Base-by-base conservation (phyloP, 2,797 vertebrate genomes). In the Tangara arthus region DNA sequence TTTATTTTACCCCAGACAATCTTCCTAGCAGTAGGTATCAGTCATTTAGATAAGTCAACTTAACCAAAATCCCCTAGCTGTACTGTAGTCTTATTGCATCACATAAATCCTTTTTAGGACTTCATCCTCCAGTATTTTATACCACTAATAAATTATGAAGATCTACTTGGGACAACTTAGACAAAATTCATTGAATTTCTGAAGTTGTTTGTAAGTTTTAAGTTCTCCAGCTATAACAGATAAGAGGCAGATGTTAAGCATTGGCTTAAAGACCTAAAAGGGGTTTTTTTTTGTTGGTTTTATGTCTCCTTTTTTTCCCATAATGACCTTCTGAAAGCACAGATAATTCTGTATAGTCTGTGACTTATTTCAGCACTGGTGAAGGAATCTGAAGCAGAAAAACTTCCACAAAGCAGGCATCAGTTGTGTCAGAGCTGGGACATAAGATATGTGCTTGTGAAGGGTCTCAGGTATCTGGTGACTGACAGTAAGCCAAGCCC, bases 41-140 rank as follows among this genome's bases (percentile, higher is more conserved):
- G 46, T 70, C 59, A 87, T 87, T 64, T 78, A 75, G 32, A 71
- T 79, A 82, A 91, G 32, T 16, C 47, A 89, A 78, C 63, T 73
- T 69, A 90, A 39, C 34, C 34, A 68, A 87, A 94, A 79, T 82
- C 70, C 71, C 66, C 71, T 82, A 52, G 28, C 71, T 87, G 46
- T 34, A 53, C 16, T 57, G 27, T 39, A 87, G 72, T 71, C 93
- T 82, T 87, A 87, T 75, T 32, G 32, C 41, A 49, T 47, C 34
- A 60, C 70, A 60, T 37, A 84, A 84, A 61, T 91, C 41, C 23
- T 46, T 79, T 72, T 79, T 53, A 87, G 63, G 55, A 87, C 46
- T 12, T 93, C 34, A 79, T 52, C n/a, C 16, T 68, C n/a, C 57
- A 89, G 26, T 60, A 53, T 56, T 87, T 93, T 82, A 34, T 57